phyloP scores from a whole-genome alignment of 35 echinoderm and acorn worm species.

The Heliocidaris erythrogramma region DNA sequence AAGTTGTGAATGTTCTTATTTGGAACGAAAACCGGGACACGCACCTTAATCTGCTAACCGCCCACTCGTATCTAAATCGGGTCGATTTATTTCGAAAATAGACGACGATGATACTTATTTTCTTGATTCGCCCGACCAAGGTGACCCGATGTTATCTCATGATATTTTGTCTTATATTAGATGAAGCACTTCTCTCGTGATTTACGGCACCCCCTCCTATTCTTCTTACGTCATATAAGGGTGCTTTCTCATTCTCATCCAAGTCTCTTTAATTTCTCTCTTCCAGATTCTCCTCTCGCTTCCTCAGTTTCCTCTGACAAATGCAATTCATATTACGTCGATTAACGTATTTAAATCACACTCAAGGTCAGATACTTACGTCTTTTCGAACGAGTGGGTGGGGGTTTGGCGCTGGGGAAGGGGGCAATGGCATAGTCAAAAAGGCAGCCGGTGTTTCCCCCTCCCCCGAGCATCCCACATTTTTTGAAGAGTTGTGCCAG shows the following conservation, averaged over 20 bases:
- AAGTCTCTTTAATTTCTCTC: background rate
- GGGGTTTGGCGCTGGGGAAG: background rate
- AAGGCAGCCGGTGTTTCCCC: background rate
- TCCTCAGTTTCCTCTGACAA: background rate
- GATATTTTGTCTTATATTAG: background rate
- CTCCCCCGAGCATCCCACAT: background rate
- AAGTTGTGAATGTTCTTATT: background rate
- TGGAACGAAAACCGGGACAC: background rate
- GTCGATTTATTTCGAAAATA: background rate
- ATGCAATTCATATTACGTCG: background rate
- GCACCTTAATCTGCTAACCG: background rate
- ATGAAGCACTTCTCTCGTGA: background rate
- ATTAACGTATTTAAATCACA: constrained; percentile 4
- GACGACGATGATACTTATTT: background rate
- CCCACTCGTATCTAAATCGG: background rate
- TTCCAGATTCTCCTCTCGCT: background rate
- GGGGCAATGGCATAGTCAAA: background rate
- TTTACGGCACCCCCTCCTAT: background rate
- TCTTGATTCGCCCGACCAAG: background rate
- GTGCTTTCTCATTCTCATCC: background rate
- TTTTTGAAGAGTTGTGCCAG: background rate
- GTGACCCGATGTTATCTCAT: background rate
- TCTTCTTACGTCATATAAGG: background rate
- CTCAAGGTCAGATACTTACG: background rate
- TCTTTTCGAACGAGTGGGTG: background rate